Evolutionary conservation across 1,140 invertebrate genomes (phyloP).

Genomic region (Drosophila littoralis): DNA sequence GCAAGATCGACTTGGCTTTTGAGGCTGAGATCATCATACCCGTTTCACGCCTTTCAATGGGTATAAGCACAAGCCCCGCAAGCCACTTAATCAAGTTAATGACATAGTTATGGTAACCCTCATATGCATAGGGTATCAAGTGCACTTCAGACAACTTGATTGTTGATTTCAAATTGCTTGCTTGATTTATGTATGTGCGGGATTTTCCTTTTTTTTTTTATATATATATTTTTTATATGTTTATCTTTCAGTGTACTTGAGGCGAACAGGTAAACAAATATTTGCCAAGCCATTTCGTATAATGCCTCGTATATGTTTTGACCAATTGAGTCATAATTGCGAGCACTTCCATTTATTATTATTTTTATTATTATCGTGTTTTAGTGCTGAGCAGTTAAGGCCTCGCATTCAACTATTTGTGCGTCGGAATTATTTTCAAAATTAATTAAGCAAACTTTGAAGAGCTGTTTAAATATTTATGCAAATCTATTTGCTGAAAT

Average conservation of each 20-base stretch:
- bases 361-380: slow-evolving; percentile 4
- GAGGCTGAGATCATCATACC: background rate
- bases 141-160: slow-evolving; percentile 30
- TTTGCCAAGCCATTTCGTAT: slow-evolving; percentile 55
- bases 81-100: background rate
- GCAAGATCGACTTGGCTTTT: no score
- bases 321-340: slow-evolving; percentile 53
- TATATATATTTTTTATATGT: slow-evolving; percentile 10
- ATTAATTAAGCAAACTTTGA: slow-evolving; percentile 15
- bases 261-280: slow-evolving; percentile 53
- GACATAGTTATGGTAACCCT: background rate
- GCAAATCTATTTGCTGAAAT: slow-evolving; percentile 19
- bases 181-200: slow-evolving; percentile 30
- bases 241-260: slow-evolving; percentile 47
- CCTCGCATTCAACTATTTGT: no score
- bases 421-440: background rate
- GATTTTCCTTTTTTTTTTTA: no score
- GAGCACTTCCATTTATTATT: slow-evolving; percentile 31
- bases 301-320: slow-evolving; percentile 44
- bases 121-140: slow-evolving; percentile 24
- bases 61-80: background rate
- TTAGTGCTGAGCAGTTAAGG: background rate
- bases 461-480: slow-evolving; percentile 21
- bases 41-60: background rate
- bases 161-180: slow-evolving; percentile 47